phyloP scores from a whole-genome alignment of 2,113 vertebrate species.

The Carassius carassius region DNA sequence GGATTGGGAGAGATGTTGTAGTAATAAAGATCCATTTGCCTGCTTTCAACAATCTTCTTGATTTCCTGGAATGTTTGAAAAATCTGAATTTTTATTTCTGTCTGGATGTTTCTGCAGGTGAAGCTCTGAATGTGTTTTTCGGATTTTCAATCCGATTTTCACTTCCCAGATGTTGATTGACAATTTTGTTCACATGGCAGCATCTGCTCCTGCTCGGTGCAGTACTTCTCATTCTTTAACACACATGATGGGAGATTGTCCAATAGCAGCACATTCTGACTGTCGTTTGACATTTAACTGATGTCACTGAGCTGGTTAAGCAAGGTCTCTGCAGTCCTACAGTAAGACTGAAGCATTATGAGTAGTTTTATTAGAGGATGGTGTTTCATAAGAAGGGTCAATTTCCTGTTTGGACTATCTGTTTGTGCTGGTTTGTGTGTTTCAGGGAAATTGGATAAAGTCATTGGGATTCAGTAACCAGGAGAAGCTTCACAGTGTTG shows the following conservation, averaged over 20 bases:
- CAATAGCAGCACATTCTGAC: not conserved
- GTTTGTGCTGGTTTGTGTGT: not conserved
- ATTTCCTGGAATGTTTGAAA: not conserved
- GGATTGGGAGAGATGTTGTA: not conserved
- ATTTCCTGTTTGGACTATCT: not conserved
- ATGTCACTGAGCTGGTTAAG: not conserved
- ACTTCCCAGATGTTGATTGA: not conserved
- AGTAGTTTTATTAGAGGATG: not conserved
- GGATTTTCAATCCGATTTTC: not conserved
- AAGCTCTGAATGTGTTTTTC: not conserved
- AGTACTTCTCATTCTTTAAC: not conserved
- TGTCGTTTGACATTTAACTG: not conserved
- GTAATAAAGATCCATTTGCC: not conserved
- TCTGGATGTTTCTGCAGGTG: not conserved
- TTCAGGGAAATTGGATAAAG: not conserved
- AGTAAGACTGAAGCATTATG: not conserved
- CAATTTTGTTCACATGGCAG: not conserved
- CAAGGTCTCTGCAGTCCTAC: not conserved
- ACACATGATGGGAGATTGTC: constrained; percentile 1
- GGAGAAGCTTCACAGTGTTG: not conserved
- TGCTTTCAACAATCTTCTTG: not conserved
- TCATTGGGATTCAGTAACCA: not conserved
- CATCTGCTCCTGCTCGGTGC: not conserved
- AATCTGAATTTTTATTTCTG: not conserved
- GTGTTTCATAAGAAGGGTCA: not conserved